phyloP scores from a whole-genome alignment of 1,140 invertebrate species.

The Drosophila leontia region DNA sequence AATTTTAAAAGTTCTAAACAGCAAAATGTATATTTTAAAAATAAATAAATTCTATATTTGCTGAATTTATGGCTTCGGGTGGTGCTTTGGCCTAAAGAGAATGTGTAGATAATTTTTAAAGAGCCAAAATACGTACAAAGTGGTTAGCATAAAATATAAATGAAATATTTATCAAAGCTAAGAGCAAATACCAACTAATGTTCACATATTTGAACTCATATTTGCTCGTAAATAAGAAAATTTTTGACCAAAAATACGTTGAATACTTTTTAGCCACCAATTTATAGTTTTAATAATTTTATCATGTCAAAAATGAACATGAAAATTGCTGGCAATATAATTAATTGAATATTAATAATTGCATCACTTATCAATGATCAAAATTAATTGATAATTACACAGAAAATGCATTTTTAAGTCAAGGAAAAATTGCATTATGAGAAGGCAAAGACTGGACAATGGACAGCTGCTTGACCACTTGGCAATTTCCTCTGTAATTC shows the following conservation, averaged over 20 bases:
- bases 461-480: not conserved
- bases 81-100: not conserved
- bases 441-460: not conserved
- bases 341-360: slow-evolving; percentile 15
- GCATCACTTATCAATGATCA: slow-evolving; percentile 1
- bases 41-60: not conserved
- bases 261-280: too few species aligned
- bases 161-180: not conserved
- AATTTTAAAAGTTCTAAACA: not conserved
- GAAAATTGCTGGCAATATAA: slow-evolving; percentile 2
- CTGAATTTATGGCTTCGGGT: not conserved
- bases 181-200: not conserved
- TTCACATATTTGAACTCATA: not conserved
- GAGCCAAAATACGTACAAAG: not conserved
- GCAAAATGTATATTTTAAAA: not conserved
- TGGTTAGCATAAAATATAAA: not conserved
- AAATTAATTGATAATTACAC: slow-evolving; percentile 13
- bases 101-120: not conserved
- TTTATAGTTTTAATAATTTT: not conserved
- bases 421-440: not conserved
- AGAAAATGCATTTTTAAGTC: slow-evolving; percentile 3
- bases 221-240: not conserved
- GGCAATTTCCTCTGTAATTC: not conserved
- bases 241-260: not conserved
- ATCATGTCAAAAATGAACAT: not conserved